Percentiles rank a stretch among this genome's conserved stretches.
Conservation (phyloP, 2,797 vertebrate genomes). For the Sphaeramia orbicularis region DNA sequence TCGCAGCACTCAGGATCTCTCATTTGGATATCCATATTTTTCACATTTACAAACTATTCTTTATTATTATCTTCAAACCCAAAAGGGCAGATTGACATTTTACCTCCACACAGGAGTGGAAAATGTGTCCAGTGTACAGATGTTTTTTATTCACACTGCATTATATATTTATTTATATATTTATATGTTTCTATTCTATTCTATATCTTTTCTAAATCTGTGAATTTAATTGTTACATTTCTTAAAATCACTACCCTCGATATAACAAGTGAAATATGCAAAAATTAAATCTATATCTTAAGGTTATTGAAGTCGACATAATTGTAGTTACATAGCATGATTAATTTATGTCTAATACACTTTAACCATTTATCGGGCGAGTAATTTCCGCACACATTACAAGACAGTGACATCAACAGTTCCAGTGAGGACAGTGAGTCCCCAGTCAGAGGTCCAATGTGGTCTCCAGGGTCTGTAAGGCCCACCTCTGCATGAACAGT, state of each 20-base stretch:
- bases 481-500: too few relatives aligned
- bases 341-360: not conserved
- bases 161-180: too few relatives aligned
- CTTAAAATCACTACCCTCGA: not conserved
- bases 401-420: too few relatives aligned
- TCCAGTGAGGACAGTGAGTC: too few relatives aligned
- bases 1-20: constrained; percentile 6
- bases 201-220: not conserved
- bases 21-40: not conserved
- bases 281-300: too few relatives aligned
- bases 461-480: too few relatives aligned
- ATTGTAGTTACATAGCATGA: not conserved
- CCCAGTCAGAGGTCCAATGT: too few relatives aligned
- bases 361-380: too few relatives aligned
- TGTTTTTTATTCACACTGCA: not conserved
- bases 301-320: too few relatives aligned
- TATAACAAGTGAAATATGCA: not conserved
- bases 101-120: not conserved
- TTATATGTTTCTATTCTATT: too few relatives aligned
- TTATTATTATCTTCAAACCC: not conserved
- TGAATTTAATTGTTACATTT: not conserved
- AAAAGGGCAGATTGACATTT: not conserved
- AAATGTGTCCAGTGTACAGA: not conserved
- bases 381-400: too few relatives aligned
- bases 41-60: too few relatives aligned